A percentile compares a stretch with the other conserved stretches of the same genome.
Evolutionary conservation across 2,888 invertebrate genomes (phyloP).

Genomic region (Imbricaverruca yamaguchii): DNA sequence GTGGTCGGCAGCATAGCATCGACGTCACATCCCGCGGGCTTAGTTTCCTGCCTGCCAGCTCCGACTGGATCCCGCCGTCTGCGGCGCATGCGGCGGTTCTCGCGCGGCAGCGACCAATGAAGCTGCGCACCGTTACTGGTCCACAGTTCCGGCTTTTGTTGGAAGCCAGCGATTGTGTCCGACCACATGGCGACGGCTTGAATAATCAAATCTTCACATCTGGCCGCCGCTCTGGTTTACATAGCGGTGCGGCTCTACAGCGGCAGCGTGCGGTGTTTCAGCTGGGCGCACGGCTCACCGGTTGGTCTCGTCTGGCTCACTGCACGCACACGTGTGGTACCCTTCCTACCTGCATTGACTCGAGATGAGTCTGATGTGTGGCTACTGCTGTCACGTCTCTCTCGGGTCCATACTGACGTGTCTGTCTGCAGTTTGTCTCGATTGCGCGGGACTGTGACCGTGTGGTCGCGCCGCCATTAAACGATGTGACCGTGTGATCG

Average conservation of each 20-base stretch:
- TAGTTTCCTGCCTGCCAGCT: neutral
- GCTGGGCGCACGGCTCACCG: neutral
- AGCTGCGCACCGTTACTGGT: neutral
- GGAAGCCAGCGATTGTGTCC: neutral
- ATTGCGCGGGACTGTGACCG: too few relatives aligned
- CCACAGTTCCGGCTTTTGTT: neutral
- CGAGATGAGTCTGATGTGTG: too few relatives aligned
- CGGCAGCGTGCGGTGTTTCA: neutral
- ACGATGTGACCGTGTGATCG: too few relatives aligned
- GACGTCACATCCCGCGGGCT: neutral
- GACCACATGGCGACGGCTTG: neutral
- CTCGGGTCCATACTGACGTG: too few relatives aligned
- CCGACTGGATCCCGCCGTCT: neutral
- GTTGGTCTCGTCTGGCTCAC: too few relatives aligned
- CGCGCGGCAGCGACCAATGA: constrained; percentile 5
- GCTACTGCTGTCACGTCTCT: too few relatives aligned
- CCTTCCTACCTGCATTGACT: too few relatives aligned
- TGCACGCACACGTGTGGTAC: too few relatives aligned
- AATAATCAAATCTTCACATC: neutral
- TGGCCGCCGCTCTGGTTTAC: neutral
- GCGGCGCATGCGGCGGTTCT: neutral
- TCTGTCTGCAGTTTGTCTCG: too few relatives aligned
- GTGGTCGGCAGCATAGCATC: neutral
- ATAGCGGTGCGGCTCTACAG: neutral
- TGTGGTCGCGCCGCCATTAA: too few relatives aligned